Percentiles rank a stretch among this genome's conserved stretches.
These are phyloP conservation scores for Ferdinandea cuprea DNA, from an alignment of 2,888 invertebrate genomes.

Conservation along the genomic window DNA sequence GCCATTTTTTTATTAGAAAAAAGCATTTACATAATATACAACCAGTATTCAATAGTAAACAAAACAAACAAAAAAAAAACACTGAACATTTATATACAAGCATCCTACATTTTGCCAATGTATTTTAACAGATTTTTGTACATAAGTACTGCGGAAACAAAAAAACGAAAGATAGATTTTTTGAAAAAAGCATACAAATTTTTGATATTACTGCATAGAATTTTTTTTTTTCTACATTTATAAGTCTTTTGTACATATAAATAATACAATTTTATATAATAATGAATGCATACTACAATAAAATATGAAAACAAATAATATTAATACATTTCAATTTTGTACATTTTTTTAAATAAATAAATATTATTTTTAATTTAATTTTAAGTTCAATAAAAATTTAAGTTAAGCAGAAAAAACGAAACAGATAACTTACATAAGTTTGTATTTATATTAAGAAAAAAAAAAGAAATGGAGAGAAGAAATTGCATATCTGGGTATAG, in stretches of 20 bases:
- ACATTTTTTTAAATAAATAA: slow-evolving; percentile 35
- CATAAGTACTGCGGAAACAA: slow-evolving; percentile 39
- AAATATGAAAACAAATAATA: slow-evolving; percentile 21
- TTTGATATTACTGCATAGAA: slow-evolving; percentile 61
- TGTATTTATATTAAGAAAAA: slow-evolving; percentile 37
- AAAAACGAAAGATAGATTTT: slow-evolving; percentile 42
- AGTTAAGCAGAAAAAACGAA: too few relatives aligned
- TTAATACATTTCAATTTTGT: slow-evolving; percentile 43
- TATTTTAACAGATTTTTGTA: slow-evolving; percentile 62
- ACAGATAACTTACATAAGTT: slow-evolving; percentile 22
- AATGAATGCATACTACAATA: too few relatives aligned
- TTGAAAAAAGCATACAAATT: slow-evolving; percentile 51
- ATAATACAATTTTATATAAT: slow-evolving; percentile 1
- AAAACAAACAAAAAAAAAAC: slow-evolving; percentile 7
- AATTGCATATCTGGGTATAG: slow-evolving; percentile 62
- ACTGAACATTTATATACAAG: slow-evolving; percentile 58
- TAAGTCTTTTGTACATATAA: slow-evolving; percentile 70
- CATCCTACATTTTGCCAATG: slow-evolving; percentile 66
- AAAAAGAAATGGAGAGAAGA: too few relatives aligned
- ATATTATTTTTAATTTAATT: slow-evolving; percentile 23
- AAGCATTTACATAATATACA: slow-evolving; percentile 34
- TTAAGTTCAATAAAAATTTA: slow-evolving; percentile 37
- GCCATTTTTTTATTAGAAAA: slow-evolving; percentile 57
- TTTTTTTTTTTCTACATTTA: slow-evolving; percentile 64
- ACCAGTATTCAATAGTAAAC: slow-evolving; percentile 61